Conservation (phyloP, 2,888 invertebrate genomes). For the Drosophila barbarae region DNA sequence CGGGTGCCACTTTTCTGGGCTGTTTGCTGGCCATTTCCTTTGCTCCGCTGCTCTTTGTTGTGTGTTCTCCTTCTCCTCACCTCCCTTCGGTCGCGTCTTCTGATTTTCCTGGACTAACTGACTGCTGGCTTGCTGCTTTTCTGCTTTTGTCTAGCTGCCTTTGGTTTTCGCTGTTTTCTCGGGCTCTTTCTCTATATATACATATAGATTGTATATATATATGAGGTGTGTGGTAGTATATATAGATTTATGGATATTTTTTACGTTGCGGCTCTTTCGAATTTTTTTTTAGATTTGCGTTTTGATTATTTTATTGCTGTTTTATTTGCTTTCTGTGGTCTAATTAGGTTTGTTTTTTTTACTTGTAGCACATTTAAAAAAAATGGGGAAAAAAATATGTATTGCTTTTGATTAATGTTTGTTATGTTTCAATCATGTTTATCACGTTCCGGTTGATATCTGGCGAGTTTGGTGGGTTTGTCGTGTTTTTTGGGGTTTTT, state of each 20-base stretch:
- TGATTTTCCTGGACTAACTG: conserved; percentile 23
- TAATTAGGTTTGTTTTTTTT: conserved; percentile 14
- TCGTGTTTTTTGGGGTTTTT: conserved; percentile 25
- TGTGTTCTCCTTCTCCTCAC: neutral
- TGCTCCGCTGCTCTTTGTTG: conserved; percentile 12
- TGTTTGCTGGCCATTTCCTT: conserved; percentile 70
- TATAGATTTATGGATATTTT: conserved; percentile 41
- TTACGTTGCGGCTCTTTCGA: conserved; percentile 17
- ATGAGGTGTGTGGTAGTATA: conserved; percentile 22
- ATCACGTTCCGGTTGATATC: conserved; percentile 17
- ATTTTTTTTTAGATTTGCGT: conserved; percentile 4
- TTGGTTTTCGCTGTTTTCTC: conserved; percentile 7
- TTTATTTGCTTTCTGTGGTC: conserved; percentile 1
- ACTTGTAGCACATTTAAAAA: conserved; percentile 35
- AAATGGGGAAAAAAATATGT: conserved; percentile 9
- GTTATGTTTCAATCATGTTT: conserved; percentile 17
- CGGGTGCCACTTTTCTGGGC: conserved; percentile 87
- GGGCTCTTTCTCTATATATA: conserved; percentile 11
- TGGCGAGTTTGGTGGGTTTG: conserved; percentile 27
- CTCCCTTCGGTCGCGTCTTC: conserved; percentile 19
- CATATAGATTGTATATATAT: conserved; percentile 6
- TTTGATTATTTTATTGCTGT: conserved; percentile 9
- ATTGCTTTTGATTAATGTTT: conserved; percentile 9
- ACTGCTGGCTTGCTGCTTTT: conserved; percentile 19
- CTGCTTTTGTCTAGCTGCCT: conserved; percentile 21